Percentiles rank a stretch among this genome's conserved stretches.
Evolutionary conservation across 2,888 invertebrate species (phyloP).

Genomic region (Opisthograptis luteolata): DNA sequence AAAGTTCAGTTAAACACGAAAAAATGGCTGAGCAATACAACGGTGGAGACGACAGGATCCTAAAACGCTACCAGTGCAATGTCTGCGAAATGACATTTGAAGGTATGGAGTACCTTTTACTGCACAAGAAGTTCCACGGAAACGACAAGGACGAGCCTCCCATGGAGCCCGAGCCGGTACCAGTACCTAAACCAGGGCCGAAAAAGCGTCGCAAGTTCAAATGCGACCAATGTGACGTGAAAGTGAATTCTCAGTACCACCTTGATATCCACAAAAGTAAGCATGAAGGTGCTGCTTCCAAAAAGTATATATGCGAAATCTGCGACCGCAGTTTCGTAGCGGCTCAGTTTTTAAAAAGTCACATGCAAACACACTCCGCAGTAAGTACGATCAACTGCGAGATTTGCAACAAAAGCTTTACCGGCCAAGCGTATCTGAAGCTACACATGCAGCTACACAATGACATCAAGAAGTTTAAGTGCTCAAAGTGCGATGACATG

Average conservation of each 20-base stretch:
- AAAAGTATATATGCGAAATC: slow-evolving; percentile 74
- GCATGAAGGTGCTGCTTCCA: slow-evolving; percentile 71
- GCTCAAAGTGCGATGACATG: slow-evolving; percentile 78
- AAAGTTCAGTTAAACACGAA: slow-evolving; percentile 75
- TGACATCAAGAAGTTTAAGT: slow-evolving; percentile 78
- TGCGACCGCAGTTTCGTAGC: slow-evolving; percentile 79
- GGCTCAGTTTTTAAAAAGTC: slow-evolving; percentile 77
- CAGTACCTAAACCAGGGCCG: slow-evolving; percentile 58
- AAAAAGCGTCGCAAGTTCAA: slow-evolving; percentile 76
- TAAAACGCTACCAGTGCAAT: slow-evolving; percentile 71
- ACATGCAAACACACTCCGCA: slow-evolving; percentile 77
- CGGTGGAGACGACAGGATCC: slow-evolving; percentile 67
- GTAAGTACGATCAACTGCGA: slow-evolving; percentile 77
- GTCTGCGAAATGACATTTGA: slow-evolving; percentile 77
- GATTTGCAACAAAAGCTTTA: slow-evolving; percentile 74
- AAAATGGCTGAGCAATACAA: slow-evolving; percentile 76
- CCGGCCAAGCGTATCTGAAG: slow-evolving; percentile 77
- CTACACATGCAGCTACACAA: slow-evolving; percentile 80
- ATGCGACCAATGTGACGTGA: slow-evolving; percentile 78
- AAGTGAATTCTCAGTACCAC: slow-evolving; percentile 79
- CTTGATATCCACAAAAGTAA: slow-evolving; percentile 78
- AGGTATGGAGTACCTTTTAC: slow-evolving; percentile 72
- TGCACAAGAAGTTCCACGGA: slow-evolving; percentile 79
- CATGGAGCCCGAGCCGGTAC: slow-evolving; percentile 59
- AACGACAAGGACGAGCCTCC: slow-evolving; percentile 70